Percentiles rank a stretch among this genome's conserved stretches.
Conservation (phyloP, 1,140 invertebrate species). For the Drosophila guanche region DNA sequence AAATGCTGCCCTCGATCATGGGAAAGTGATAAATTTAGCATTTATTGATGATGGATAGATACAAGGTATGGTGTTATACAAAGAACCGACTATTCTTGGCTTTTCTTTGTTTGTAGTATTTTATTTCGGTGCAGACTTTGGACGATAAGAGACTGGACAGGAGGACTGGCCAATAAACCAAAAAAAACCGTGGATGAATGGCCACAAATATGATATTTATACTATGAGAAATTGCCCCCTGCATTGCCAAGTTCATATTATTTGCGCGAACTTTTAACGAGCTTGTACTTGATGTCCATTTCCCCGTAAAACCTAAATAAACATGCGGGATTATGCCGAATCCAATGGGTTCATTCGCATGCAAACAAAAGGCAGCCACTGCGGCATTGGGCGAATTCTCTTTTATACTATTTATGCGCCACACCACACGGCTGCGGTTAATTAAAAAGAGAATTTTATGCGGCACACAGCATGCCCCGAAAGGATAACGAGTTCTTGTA, state of each 20-base stretch:
- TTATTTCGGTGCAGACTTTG: conserved; percentile 1
- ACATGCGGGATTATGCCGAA: no score
- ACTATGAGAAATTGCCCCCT: conserved; percentile 1
- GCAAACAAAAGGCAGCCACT: no score
- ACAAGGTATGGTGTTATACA: not conserved
- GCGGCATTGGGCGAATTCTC: no score
- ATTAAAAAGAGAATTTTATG: no score
- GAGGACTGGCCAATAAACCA: not conserved
- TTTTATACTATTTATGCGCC: no score
- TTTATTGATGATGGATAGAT: not conserved
- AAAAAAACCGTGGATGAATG: conserved; percentile 19
- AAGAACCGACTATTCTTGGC: conserved; percentile 4
- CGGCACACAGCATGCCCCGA: no score
- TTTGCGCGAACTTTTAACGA: no score
- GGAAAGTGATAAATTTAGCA: conserved; percentile 9
- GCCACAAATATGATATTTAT: not conserved
- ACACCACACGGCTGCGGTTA: no score
- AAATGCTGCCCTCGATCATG: not conserved
- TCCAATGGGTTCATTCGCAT: no score
- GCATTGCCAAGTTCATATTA: not conserved
- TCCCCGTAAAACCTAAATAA: no score
- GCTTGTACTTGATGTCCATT: no score
- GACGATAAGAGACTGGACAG: conserved; percentile 11
- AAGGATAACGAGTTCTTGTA: no score
- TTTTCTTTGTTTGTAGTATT: conserved; percentile 2